phyloP scores from a whole-genome alignment of 2,797 vertebrate species.

The Silurus aristotelis region DNA sequence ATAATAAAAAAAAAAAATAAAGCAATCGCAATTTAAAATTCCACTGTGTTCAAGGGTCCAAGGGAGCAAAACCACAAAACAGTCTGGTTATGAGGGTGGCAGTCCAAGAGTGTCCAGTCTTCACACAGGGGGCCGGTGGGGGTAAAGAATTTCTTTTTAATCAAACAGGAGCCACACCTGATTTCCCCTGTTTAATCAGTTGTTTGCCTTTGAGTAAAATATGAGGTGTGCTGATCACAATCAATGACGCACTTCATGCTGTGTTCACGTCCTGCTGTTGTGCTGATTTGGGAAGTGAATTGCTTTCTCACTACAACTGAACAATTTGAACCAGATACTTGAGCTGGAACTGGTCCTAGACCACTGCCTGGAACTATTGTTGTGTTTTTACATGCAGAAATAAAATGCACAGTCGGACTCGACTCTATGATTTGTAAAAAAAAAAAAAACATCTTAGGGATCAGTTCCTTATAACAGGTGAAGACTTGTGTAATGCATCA shows the following conservation, averaged over 20 bases:
- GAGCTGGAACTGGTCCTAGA: background rate
- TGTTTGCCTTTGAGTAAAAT: background rate
- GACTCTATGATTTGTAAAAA: background rate
- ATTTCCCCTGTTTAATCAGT: background rate
- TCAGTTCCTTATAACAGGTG: background rate
- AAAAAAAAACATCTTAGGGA: background rate
- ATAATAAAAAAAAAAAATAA: background rate
- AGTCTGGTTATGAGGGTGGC: background rate
- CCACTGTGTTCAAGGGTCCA: background rate
- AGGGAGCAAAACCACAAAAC: background rate
- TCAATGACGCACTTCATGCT: background rate
- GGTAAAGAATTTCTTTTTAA: background rate
- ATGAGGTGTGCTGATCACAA: background rate
- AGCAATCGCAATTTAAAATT: background rate
- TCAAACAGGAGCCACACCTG: background rate
- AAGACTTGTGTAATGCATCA: too few species aligned
- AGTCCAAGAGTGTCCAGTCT: background rate
- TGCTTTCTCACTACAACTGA: background rate
- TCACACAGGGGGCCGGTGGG: background rate
- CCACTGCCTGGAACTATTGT: background rate
- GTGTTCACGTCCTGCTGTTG: constrained; percentile 11
- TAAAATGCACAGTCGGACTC: background rate
- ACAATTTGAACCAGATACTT: background rate
- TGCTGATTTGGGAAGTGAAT: background rate
- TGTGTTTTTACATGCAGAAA: background rate